Evolutionary conservation across 2,113 vertebrate species (phyloP), one percentile per base, ranked within the genome.

Genomic region (Pelodiscus sinensis): DNA sequence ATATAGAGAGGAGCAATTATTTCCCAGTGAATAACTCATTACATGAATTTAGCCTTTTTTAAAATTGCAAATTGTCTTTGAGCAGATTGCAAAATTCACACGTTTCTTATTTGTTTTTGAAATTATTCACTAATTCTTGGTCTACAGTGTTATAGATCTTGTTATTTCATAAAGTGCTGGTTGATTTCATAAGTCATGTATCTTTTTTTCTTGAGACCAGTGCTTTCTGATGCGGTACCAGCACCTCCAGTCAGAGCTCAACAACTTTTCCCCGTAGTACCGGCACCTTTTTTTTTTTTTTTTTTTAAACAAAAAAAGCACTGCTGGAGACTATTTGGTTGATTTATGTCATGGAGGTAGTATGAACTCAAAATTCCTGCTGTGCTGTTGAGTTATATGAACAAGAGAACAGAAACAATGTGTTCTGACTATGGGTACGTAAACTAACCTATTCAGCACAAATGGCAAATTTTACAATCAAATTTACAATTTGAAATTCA

Each of bases 81-180:
- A 95, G 93, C 93, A 95, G 90, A 95, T 90, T 93, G 92, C 88
- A 93, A 25, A 91, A 95, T 93, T 93, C 91, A 86, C 79, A 78
- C 89, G 86, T 87, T 87, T 91, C 89, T 54, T 54, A 78, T 85
- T 11, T 94, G 24, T 93, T 95, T 73, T 96, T 92, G 80, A 96
- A 95, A 57, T 87, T 92, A 89, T 35, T 96, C 92, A 92, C 81
- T 82, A 94, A 57, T 91, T 94, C 84, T 90, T 44, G 16, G 58
- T 92, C 84, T 86, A 92, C 85, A 91, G 89, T 92, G 58, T 84
- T 93, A 91, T 80, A 91, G 90, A 91, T 88, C 75, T 79, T 92
- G 29, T 90, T 51, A 88, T 51, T 52, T 94, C 35, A 78, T 84
- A 22, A 65, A 56, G 78, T 56, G 31, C n/a, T 73, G 86, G 16